phyloP scores from a whole-genome alignment of 2,888 invertebrate species.

The Caenorhabditis sulstoni region DNA sequence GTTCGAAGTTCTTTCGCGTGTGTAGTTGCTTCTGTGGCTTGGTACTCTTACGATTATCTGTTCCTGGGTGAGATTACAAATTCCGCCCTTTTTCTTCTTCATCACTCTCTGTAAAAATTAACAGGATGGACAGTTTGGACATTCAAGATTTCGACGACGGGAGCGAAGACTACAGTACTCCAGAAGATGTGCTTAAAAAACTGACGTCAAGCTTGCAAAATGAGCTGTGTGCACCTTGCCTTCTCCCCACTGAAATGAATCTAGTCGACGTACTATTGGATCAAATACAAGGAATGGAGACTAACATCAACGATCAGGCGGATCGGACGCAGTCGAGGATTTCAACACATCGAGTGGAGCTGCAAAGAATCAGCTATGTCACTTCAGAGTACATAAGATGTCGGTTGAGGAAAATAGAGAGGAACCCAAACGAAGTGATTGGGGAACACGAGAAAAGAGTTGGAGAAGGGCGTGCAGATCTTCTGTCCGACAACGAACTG shows the following conservation, averaged over 20 bases:
- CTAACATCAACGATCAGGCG: constrained; percentile 51
- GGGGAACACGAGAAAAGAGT: constrained; percentile 62
- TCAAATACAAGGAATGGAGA: constrained; percentile 69
- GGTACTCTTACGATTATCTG: too few species aligned
- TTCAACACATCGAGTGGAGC: constrained; percentile 70
- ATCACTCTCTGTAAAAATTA: background rate
- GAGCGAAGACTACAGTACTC: constrained; percentile 46
- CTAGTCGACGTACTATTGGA: constrained; percentile 69
- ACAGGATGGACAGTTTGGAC: constrained; percentile 1
- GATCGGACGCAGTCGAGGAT: constrained; percentile 61
- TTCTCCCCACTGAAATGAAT: constrained; percentile 71
- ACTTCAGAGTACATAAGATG: constrained; percentile 72
- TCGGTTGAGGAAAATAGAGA: constrained; percentile 72
- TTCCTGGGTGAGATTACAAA: too few species aligned
- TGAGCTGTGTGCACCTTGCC: constrained; percentile 67
- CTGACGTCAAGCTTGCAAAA: constrained; percentile 70
- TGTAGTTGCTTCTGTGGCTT: background rate
- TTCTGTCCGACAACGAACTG: constrained; percentile 65
- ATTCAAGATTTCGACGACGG: constrained; percentile 4
- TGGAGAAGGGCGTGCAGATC: constrained; percentile 30
- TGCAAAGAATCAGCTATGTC: constrained; percentile 71
- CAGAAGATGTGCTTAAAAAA: constrained; percentile 54
- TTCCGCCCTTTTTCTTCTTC: too few species aligned
- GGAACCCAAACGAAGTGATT: constrained; percentile 63
- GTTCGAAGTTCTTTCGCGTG: background rate